Conservation (phyloP, 2,113 vertebrate species). For the Leiothrix lutea region DNA sequence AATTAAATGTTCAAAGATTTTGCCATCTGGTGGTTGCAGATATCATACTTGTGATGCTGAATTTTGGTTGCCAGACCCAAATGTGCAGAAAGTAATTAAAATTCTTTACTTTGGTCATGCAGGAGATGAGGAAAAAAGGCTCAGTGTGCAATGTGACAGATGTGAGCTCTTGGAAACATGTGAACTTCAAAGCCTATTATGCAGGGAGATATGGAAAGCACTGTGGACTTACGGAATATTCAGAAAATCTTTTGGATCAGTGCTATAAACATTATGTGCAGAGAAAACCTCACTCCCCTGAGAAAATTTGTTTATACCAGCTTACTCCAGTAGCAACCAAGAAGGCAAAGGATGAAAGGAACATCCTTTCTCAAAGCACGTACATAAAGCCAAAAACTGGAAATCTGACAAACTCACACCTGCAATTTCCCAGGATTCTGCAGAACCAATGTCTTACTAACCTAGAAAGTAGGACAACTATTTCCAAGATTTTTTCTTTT, state of each 20-base stretch:
- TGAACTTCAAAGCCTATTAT: not conserved
- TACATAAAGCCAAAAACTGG: not conserved
- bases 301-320: not conserved
- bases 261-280: not conserved
- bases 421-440: not conserved
- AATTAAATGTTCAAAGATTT: conserved; percentile 66
- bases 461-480: not conserved
- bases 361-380: not conserved
- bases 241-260: not conserved
- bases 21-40: conserved; percentile 58
- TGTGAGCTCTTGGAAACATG: not conserved
- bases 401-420: not conserved
- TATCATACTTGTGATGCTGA: conserved; percentile 35
- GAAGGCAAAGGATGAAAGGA: not conserved
- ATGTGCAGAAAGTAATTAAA: not conserved
- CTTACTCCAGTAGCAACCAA: not conserved
- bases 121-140: not conserved
- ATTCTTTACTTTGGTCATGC: not conserved
- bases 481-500: not conserved
- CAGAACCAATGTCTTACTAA: not conserved
- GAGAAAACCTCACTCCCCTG: not conserved
- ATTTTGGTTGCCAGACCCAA: conserved; percentile 41
- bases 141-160: not conserved
- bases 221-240: not conserved
- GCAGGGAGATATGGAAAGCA: not conserved